Evolutionary conservation across 2,888 invertebrate species (phyloP), one percentile per base, ranked within the genome.

Genomic region (Bhutanitis thaidina): DNA sequence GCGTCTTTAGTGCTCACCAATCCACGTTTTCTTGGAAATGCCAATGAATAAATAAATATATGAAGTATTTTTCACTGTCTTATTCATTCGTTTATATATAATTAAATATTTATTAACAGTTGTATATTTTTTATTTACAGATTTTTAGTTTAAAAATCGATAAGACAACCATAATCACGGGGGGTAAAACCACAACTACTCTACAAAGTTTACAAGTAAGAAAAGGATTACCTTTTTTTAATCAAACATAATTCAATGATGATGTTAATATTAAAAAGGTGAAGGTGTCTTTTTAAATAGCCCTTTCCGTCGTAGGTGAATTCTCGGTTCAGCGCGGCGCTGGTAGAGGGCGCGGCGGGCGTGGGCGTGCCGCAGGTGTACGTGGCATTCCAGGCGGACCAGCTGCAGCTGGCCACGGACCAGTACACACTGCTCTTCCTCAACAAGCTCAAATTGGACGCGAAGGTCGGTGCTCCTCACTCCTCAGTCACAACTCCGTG

Each of bases 141-240:
- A 94, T 93, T 78, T 93, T 95, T 72, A 92, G 91, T 67, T 88
- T 95, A 62, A 93, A 92, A 78, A 90, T 96, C 61, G 94, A 95
- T 64, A 91, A 93, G 58, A 94, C 94, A 0, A 92, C 91, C 25
- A 80, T 95, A 51, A 91, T 91, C 37, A 94, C 94, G 36, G 92
- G 93, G 9, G 92, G 93, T 64, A 94, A 93, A 67, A 91, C 92
- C 61, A 92, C 92, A 2, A 91, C 93, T 30, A 93, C 92, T 36
- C 84, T 94, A 61, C 92, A 93, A 64, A 90, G 92, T 59, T 89
- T 94, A 65, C 92, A 92, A 66, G 90, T 94, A 67, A 87, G 85
- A 25, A 14, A 9, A 7, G 3, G 2, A 15, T 14, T 15, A n/a
- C n/a, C n/a, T n/a, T n/a, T n/a, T n/a, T n/a, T n/a, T n/a, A n/a